Conservation (phyloP, 2,888 invertebrate genomes). For the Unio pictorum region DNA sequence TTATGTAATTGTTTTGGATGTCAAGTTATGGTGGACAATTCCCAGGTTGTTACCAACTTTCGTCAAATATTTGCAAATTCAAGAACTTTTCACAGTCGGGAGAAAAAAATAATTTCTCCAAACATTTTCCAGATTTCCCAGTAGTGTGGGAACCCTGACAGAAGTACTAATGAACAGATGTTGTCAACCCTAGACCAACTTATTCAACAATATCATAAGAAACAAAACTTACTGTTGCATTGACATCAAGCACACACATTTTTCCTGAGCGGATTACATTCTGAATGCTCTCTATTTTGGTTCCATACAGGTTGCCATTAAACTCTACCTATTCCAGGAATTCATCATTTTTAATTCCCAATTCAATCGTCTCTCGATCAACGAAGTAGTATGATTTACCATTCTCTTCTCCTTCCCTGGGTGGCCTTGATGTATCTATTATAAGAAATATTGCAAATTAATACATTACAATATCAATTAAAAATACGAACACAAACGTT, state of each 20-base stretch:
- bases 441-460: constrained; percentile 5
- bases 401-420: constrained; percentile 94
- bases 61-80: no score
- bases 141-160: no score
- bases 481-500: no score
- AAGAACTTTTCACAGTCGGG: no score
- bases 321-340: constrained; percentile 99
- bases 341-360: constrained; percentile 91
- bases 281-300: constrained; percentile 93
- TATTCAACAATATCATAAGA: background rate
- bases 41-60: no score
- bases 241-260: constrained; percentile 97
- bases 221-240: constrained; percentile 77
- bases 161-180: background rate
- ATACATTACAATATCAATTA: no score
- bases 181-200: no score
- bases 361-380: constrained; percentile 93
- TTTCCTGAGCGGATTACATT: constrained; percentile 95
- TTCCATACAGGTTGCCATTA: constrained; percentile 96
- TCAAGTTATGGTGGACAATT: no score
- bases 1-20: no score
- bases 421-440: constrained; percentile 92
- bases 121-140: no score
- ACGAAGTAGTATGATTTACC: constrained; percentile 99
- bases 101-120: no score